These are phyloP conservation scores for Lepidotrigona ventralis DNA, from an alignment of 1,140 invertebrate genomes.

Conservation along the genomic window DNA sequence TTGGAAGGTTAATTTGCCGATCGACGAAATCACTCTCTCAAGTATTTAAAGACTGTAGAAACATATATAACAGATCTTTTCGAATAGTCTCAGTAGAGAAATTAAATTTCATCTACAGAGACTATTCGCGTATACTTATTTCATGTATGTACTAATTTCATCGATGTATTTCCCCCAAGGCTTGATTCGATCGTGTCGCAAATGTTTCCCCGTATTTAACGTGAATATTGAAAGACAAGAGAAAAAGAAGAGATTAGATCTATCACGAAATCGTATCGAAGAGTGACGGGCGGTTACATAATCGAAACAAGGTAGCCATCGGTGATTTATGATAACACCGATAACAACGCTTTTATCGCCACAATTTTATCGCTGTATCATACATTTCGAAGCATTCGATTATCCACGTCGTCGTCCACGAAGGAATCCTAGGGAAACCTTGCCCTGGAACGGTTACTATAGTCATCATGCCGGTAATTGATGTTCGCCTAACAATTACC, in stretches of 20 bases:
- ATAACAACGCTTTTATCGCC: not conserved
- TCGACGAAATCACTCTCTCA: no score
- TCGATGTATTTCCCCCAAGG: no score
- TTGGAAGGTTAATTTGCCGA: no score
- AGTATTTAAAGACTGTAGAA: no score
- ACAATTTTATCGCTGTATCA: slow-evolving; percentile 10
- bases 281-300: slow-evolving; percentile 12
- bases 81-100: no score
- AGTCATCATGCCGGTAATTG: not conserved
- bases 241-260: not conserved
- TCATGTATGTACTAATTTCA: no score
- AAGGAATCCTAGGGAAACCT: not conserved
- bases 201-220: not conserved
- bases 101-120: no score
- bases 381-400: slow-evolving; percentile 23
- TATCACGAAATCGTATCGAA: not conserved
- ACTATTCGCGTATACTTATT: no score
- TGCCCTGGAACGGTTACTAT: not conserved
- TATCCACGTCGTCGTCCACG: not conserved
- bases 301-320: slow-evolving; percentile 12
- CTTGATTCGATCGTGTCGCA: not conserved
- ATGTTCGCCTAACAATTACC: slow-evolving; percentile 10
- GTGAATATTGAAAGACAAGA: not conserved
- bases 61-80: no score
- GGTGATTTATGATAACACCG: slow-evolving; percentile 38